Evolutionary conservation across 2,888 invertebrate species (phyloP).

Genomic region (Mycogona germanica): DNA sequence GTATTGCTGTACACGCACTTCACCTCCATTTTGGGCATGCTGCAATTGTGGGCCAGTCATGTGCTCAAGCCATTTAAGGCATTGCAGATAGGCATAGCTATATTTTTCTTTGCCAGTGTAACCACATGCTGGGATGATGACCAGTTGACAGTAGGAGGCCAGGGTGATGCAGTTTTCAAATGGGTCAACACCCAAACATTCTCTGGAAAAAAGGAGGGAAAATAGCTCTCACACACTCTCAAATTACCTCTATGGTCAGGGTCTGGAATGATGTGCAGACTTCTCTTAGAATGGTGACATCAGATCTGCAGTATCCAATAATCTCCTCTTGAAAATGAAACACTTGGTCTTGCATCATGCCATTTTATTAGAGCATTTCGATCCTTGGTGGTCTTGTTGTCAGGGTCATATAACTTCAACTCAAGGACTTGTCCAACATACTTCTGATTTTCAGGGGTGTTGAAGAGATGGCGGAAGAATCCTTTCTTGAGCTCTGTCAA

Average conservation of each 20-base stretch:
- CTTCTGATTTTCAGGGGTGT: no score
- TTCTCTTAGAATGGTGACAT: slow-evolving; percentile 20
- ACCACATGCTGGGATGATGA: slow-evolving; percentile 16
- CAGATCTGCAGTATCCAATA: slow-evolving; percentile 21
- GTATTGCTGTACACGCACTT: slow-evolving; percentile 18
- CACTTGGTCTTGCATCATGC: slow-evolving; percentile 8
- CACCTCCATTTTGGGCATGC: slow-evolving; percentile 18
- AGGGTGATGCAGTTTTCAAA: slow-evolving; percentile 20
- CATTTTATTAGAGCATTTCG: no score
- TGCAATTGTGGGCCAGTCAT: background rate
- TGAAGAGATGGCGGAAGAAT: no score
- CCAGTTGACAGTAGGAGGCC: slow-evolving; percentile 20
- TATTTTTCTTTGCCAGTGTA: slow-evolving; percentile 15
- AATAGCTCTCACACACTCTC: no score
- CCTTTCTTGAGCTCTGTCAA: no score
- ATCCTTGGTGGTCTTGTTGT: no score
- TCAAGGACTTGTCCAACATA: no score
- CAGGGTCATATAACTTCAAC: no score
- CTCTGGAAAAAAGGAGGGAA: no score
- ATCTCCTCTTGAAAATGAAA: slow-evolving; percentile 24
- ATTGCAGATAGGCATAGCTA: no score
- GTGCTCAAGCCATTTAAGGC: no score
- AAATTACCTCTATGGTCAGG: background rate
- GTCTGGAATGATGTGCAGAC: slow-evolving; percentile 18
- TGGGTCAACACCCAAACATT: no score